A percentile compares a stretch with the other conserved stretches of the same genome.
phyloP scores from a whole-genome alignment of 2,888 invertebrate species.

The Seira musarum region DNA sequence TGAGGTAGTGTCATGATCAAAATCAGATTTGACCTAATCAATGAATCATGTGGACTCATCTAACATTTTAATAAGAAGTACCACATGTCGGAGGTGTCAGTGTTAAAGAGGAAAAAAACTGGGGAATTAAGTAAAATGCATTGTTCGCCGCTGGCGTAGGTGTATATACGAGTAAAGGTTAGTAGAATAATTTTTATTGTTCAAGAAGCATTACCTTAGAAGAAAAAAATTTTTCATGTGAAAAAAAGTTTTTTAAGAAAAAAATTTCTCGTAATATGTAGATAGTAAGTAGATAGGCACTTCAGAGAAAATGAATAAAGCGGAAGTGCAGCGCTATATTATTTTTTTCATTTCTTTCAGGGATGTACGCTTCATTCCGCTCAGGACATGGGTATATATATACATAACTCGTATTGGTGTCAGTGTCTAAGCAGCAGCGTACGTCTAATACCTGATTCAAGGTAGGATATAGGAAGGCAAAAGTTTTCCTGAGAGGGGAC shows the following conservation, averaged over 20 bases:
- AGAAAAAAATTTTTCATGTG: slow-evolving; percentile 19
- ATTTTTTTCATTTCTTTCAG: background rate
- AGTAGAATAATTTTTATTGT: slow-evolving; percentile 41
- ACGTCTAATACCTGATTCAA: too few relatives aligned
- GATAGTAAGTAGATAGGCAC: too few relatives aligned
- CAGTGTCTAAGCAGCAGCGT: too few relatives aligned
- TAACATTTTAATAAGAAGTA: background rate
- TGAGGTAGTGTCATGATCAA: slow-evolving; percentile 34
- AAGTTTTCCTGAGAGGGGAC: slow-evolving; percentile 45
- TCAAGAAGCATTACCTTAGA: background rate
- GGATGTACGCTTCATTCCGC: too few relatives aligned
- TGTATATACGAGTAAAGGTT: slow-evolving; percentile 35
- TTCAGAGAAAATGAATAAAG: slow-evolving; percentile 23
- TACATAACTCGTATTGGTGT: slow-evolving; percentile 36
- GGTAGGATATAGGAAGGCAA: slow-evolving; percentile 35
- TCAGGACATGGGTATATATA: background rate
- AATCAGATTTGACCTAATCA: slow-evolving; percentile 51
- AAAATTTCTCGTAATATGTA: background rate
- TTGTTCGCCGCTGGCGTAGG: slow-evolving; percentile 10
- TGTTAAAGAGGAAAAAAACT: background rate
- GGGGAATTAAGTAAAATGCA: background rate
- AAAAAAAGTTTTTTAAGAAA: background rate
- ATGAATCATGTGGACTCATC: too few relatives aligned
- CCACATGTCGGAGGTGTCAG: background rate
- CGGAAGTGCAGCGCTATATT: slow-evolving; percentile 36